These are phyloP conservation scores for Zonotrichia albicollis DNA, from an alignment of 2,797 vertebrate genomes.

Conservation along the genomic window DNA sequence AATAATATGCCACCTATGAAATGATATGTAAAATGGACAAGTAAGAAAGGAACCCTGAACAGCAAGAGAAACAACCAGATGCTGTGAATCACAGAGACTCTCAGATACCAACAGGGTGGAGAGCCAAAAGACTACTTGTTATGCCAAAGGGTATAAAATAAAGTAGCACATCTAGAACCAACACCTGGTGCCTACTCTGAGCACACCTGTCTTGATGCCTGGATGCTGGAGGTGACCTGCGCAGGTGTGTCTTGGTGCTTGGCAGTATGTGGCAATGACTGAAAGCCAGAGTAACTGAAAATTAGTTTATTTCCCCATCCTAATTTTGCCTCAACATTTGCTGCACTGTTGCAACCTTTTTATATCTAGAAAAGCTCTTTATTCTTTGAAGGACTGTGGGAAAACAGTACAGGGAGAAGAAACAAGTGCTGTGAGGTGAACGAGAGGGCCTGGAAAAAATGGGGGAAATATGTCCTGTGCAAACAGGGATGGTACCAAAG, in stretches of 20 bases:
- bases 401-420: not conserved
- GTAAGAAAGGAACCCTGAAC: not conserved
- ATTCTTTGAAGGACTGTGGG: not conserved
- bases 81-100: not conserved
- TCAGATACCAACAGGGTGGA: not conserved
- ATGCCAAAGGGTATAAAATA: not conserved
- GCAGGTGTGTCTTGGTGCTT: not conserved
- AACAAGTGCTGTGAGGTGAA: not conserved
- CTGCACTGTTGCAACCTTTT: not conserved
- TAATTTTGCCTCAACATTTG: not conserved
- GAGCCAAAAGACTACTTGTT: not conserved
- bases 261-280: fast-evolving
- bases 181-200: not conserved
- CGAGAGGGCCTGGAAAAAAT: not conserved
- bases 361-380: not conserved
- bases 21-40: not conserved
- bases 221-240: not conserved
- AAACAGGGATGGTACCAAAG: not conserved
- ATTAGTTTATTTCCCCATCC: not conserved
- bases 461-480: not conserved
- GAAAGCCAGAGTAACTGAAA: not conserved
- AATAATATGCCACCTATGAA: not conserved
- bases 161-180: not conserved
- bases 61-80: not conserved
- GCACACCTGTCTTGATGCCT: not conserved